Percentiles rank a stretch among this genome's conserved stretches.
Conservation (phyloP, 2,797 vertebrate genomes). For the Arnoldichthys spilopterus region DNA sequence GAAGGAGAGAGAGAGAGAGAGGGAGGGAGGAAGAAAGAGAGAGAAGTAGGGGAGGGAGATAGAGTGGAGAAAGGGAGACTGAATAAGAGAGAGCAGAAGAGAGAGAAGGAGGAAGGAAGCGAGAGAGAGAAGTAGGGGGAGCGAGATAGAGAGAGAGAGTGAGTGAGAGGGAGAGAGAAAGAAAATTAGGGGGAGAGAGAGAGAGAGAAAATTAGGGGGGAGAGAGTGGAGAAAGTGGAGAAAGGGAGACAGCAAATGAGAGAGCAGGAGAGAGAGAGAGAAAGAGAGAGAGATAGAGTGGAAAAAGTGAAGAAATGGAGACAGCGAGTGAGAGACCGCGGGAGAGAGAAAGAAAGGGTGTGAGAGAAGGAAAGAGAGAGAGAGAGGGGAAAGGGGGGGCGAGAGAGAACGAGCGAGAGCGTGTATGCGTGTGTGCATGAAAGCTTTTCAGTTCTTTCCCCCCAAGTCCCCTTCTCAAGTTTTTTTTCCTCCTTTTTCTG, state of each 20-base stretch:
- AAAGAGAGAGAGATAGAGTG: constrained; percentile 15
- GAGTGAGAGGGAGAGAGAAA: not conserved
- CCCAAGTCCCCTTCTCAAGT: constrained; percentile 39
- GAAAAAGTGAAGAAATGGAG: not conserved
- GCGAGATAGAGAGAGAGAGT: too few relatives aligned
- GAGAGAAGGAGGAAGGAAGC: not conserved
- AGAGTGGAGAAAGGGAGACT: not conserved
- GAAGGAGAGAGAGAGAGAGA: not conserved
- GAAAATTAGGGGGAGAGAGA: not conserved
- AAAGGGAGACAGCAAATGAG: not conserved
- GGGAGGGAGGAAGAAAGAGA: not conserved
- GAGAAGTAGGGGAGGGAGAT: not conserved
- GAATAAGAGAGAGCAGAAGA: not conserved
- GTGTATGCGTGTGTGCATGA: constrained; percentile 9
- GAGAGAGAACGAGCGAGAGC: not conserved
- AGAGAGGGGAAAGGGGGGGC: not conserved
- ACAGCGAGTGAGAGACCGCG: not conserved
- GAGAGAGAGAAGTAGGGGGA: not conserved
- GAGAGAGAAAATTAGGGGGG: not conserved
- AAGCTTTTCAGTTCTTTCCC: constrained; percentile 30
- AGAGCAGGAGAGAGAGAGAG: not conserved
- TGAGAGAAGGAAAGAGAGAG: too few relatives aligned
- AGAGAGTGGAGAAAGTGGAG: constrained; percentile 43
- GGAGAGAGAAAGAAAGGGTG: not conserved
- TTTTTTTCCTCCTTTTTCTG: constrained; percentile 23